Base-by-base conservation (phyloP, 2,888 invertebrate genomes). In the Trachelus stipa region DNA sequence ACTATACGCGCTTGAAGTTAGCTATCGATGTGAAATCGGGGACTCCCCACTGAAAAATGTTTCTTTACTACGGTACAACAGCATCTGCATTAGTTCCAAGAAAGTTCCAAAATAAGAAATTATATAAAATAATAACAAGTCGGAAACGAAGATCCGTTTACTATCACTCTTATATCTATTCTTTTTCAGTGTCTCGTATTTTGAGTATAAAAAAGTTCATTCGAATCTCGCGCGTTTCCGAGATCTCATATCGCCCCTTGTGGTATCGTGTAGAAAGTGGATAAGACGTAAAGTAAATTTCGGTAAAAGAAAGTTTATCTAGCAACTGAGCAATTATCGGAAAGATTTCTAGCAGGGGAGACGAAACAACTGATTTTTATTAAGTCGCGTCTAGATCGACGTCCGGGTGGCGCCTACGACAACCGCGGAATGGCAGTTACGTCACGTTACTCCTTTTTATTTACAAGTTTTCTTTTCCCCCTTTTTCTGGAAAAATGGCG, bases 391-490 rank as follows among this genome's bases (percentile, higher is more conserved):
- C 79, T 79, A 56, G 78, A 81, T 82, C 75, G 83, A 81, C 75
- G 80, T 79, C 77, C 74, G 79, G 77, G 77, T 79, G 80, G 82
- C 81, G 80, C 76, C 79, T 77, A 76, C 69, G 76, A 76, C 79
- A 75, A 80, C 84, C 86, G 79, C 85, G 82, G 81, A 85, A 84
- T 81, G 80, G 78, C 78, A 76, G 77, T 80, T 81, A 80, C 82
- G 82, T 85, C 85, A 82, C 82, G 83, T 86, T 85, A 85, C 82
- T 82, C 80, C 86, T 86, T 85, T 88, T 87, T 89, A 88, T 90
- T 90, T 88, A 89, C 86, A 88, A 87, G 87, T 83, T 83, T 84
- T 78, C 79, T 81, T 77, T 76, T 78, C 76, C 77, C 79, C 80
- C 79, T 81, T 81, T 81, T 76, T 79, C 73, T 80, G 34, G 80